These are phyloP conservation scores for Actinia tenebrosa DNA, from an alignment of 64 coral and sea anemone species.

Conservation along the genomic window DNA sequence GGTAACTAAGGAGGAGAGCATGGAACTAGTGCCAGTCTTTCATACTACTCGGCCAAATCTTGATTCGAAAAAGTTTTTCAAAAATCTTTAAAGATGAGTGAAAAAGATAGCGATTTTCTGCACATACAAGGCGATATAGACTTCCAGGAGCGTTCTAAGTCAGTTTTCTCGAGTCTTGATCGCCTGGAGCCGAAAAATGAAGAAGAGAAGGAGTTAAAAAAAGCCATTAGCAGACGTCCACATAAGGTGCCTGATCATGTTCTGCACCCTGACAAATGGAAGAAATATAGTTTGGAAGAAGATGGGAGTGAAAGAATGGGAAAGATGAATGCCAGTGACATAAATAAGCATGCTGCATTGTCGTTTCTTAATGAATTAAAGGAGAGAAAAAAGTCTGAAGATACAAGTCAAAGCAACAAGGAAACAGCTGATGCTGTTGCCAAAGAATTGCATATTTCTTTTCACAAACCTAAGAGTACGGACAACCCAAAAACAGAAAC, in stretches of 20 bases:
- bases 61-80: background rate
- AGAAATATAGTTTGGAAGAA: conserved; percentile 77
- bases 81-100: conserved; percentile 39
- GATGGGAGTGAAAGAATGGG: conserved; percentile 53
- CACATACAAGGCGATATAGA: conserved; percentile 60
- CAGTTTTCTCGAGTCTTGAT: conserved; percentile 76
- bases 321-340: conserved; percentile 41
- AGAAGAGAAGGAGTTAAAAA: background rate
- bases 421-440: background rate
- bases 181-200: conserved; percentile 60
- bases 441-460: background rate
- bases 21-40: conserved; percentile 43
- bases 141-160: conserved; percentile 72
- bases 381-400: conserved; percentile 38
- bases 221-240: conserved; percentile 17
- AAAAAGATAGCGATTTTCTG: conserved; percentile 52
- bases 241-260: conserved; percentile 76
- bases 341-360: conserved; percentile 75
- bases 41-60: background rate
- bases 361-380: conserved; percentile 76
- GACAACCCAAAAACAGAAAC: background rate
- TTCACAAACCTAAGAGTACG: background rate
- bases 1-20: conserved; percentile 6
- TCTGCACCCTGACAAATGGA: conserved; percentile 84
- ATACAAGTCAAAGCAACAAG: background rate